Evolutionary conservation across 2,113 vertebrate genomes (phyloP), one percentile per base, ranked within the genome.

Genomic region (Strigops habroptila): DNA sequence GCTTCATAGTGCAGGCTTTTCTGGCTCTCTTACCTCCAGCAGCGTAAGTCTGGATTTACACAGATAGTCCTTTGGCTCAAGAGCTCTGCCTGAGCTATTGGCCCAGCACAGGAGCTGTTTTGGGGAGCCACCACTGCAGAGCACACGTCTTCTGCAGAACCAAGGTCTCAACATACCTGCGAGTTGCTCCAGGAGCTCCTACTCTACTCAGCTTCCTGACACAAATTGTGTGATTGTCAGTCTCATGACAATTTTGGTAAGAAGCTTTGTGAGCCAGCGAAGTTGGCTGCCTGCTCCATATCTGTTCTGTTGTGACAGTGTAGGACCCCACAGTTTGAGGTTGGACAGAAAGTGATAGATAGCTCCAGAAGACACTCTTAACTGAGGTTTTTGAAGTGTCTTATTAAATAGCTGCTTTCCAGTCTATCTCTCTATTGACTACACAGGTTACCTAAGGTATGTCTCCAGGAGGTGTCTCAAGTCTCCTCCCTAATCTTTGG

Each of bases 141-240:
- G 25, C 4, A 74, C 7, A 12, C 0, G 25, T n/a, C 23, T 75
- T 21, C 77, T 46, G 4, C 49, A 81, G 27, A 95, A 46, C 46
- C 55, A 77, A 0, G 0, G 7, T 41, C 53, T 88, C 43, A 21
- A 70, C 48, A 10, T 69, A 18, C 48, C 46, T 78, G 24, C 0
- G 1, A 91, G 35, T 51, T 63, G 55, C 64, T 70, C 51, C 77
- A 62, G 41, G 28, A 78, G 14, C 14, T 82, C 55, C 73, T 60
- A 39, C 57, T 86, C 70, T 30, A 11, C 60, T 75, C 52, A 79
- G 12, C 30, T 71, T 65, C 65, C n/a, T 2, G 2, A 28, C 62
- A 31, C 1, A 1, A 63, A 35, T 82, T 78, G 74, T 59, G 31
- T 71, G 46, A 55, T 30, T 84, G 18, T 64, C 60, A 41, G 6